A percentile compares a stretch with the other conserved stretches of the same genome.
phyloP scores from a whole-genome alignment of 2,113 vertebrate genomes.

The Pelecanoides urinatrix region DNA sequence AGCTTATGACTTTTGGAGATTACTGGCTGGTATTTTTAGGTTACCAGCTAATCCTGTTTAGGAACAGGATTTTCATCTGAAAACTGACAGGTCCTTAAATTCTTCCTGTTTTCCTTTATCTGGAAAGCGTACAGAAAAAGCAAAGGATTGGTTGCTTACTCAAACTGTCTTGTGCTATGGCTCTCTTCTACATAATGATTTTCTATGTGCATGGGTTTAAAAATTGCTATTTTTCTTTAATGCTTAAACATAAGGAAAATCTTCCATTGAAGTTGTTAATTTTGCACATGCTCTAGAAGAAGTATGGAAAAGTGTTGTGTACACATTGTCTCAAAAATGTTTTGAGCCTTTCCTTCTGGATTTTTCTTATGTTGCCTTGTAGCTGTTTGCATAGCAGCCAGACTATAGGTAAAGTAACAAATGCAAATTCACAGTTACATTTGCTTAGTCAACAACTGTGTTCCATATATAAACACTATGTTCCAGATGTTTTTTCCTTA shows the following conservation, averaged over 20 bases:
- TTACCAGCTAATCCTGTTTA: slow-evolving; percentile 26
- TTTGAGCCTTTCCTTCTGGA: neutral
- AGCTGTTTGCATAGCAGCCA: neutral
- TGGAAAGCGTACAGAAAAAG: neutral
- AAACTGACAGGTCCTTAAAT: neutral
- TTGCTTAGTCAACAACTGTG: neutral
- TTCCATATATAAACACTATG: neutral
- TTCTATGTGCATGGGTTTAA: neutral
- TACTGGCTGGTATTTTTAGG: slow-evolving; percentile 37
- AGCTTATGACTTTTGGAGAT: slow-evolving; percentile 37
- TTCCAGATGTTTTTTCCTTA: slow-evolving; percentile 29
- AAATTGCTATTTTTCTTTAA: neutral
- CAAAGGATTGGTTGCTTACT: neutral
- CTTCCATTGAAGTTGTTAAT: neutral
- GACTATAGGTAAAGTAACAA: neutral
- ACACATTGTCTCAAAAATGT: neutral
- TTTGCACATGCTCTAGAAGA: neutral
- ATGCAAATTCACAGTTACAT: neutral
- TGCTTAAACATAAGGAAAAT: neutral
- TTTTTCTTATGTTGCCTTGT: neutral
- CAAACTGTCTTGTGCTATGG: neutral
- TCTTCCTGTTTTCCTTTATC: neutral
- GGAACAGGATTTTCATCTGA: slow-evolving; percentile 20
- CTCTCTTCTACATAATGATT: neutral
- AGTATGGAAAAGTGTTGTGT: neutral